Evolutionary conservation across 2,888 invertebrate species (phyloP).

Genomic region (Brenthis daphne): DNA sequence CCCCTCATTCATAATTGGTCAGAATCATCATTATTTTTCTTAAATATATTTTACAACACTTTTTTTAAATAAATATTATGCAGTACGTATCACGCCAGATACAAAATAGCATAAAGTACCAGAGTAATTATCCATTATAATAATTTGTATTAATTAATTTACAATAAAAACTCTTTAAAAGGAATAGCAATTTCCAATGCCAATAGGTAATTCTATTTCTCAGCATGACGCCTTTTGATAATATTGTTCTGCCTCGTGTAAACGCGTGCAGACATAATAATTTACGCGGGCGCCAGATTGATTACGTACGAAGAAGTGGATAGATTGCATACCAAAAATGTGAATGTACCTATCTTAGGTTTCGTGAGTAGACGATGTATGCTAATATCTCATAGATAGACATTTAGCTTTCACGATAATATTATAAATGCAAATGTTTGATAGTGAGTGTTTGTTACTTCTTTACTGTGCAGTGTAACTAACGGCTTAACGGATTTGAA

Average conservation of each 20-base stretch:
- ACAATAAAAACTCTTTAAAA: constrained; percentile 20
- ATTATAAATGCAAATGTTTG: no score
- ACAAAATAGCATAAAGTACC: background rate
- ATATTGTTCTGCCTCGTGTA: constrained; percentile 25
- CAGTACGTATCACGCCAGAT: background rate
- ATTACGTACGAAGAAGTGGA: constrained; percentile 27
- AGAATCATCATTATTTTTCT: no score
- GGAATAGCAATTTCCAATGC: constrained; percentile 5
- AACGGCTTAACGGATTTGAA: no score
- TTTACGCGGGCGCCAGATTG: constrained; percentile 35
- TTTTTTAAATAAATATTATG: no score
- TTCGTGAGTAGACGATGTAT: background rate
- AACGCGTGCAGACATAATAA: constrained; percentile 36
- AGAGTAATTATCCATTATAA: no score
- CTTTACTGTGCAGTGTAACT: no score
- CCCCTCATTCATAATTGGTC: no score
- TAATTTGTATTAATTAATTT: background rate
- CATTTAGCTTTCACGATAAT: background rate
- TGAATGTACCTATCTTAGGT: background rate
- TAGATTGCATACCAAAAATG: constrained; percentile 29
- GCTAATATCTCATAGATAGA: background rate
- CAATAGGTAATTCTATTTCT: constrained; percentile 28
- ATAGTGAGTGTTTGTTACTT: background rate
- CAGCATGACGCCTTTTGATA: constrained; percentile 28
- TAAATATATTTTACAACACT: no score